Base-by-base conservation (phyloP, 1,140 invertebrate genomes). In the Pachypsylla venusta region DNA sequence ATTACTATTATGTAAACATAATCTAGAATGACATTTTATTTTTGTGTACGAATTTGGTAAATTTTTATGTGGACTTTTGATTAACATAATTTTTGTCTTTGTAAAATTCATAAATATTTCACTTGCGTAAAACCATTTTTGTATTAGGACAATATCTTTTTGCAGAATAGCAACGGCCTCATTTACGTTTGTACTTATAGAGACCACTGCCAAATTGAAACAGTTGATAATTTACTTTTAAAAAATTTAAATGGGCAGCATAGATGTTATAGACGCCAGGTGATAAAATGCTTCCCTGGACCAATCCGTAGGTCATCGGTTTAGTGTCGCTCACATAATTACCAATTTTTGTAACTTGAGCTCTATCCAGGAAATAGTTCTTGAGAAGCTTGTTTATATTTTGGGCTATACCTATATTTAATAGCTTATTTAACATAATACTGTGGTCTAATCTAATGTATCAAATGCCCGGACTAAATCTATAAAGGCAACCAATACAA, bases 261-360 rank as follows among this genome's bases (percentile, higher is more conserved):
- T 48, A 48, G 22, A 48, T 19, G 22, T 48, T 48, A 48, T 48
- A 48, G 22, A 48, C 16, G 3, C 7, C 5, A 48, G 42, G 42
- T 19, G n/a, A 19, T 22, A 48, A 19, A 19, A n/a, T 48, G 4
- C 4, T 5, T 22, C 42, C 42, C 4, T 4, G 4, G 4, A 48
- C 42, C n/a, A 48, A 19, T 19, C 42, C 42, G n/a, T 48, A 27
- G 7, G 5, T 4, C 24, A 55, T 22, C 3, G 26, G 22, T 22
- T 55, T 5, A 5, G 14, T 12, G n/a, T 10, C 5, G n/a, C 22
- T 25, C 25, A 10, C n/a, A n/a, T 19, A 5, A n/a, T 48, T n/a
- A 10, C 42, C 42, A 19, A 48, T 48, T 48, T 48, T 48, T 5
- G 42, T 48, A 5, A 48, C n/a, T 55, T 55, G 54, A n/a, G 54